Conservation (phyloP, 30 jellyfish, hydroid and myxozoan species). For the Cassiopea andromeda region DNA sequence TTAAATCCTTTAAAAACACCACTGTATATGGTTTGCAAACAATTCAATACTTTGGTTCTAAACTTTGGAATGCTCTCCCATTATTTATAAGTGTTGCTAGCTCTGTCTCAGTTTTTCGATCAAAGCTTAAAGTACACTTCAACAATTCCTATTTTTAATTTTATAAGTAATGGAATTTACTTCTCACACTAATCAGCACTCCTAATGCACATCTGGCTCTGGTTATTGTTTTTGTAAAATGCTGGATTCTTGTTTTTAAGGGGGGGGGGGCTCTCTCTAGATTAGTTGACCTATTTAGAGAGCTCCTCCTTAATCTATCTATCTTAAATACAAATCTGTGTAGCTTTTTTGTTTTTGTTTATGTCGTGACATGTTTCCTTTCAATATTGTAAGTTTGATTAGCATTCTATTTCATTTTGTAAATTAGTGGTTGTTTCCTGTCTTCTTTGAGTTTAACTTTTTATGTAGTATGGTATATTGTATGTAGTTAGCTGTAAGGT, state of each 20-base stretch:
- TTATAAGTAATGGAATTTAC: neutral
- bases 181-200: too few relatives aligned
- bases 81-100: neutral
- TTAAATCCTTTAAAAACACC: conserved; percentile 3
- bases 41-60: conserved; percentile 10
- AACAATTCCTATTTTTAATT: neutral
- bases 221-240: neutral
- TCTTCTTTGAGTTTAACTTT: too few relatives aligned
- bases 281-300: neutral
- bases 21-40: conserved; percentile 27
- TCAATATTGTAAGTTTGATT: neutral
- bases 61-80: neutral
- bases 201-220: neutral
- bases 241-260: neutral
- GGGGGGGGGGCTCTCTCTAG: neutral
- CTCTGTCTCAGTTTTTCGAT: neutral
- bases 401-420: too few relatives aligned
- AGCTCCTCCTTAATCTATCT: neutral
- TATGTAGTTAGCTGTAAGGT: too few relatives aligned
- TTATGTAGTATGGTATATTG: too few relatives aligned
- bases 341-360: neutral
- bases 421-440: too few relatives aligned
- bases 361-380: neutral
- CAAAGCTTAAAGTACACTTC: neutral
- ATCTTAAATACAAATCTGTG: too few relatives aligned